Evolutionary conservation across 2,113 vertebrate species (phyloP).

Genomic region (Phainopepla nitens): DNA sequence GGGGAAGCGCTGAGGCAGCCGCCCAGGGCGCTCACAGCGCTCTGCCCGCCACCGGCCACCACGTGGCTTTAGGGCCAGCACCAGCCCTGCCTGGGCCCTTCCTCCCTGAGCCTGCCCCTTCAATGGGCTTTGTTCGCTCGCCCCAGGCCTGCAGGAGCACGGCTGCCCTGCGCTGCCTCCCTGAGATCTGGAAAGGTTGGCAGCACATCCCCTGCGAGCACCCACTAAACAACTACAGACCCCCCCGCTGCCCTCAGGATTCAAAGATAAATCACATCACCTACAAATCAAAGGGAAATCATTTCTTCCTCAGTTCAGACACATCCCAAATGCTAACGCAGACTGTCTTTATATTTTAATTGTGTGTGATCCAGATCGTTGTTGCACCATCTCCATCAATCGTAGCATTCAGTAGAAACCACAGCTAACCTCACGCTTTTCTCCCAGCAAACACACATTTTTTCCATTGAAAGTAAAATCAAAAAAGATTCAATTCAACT

Average conservation of each 20-base stretch:
- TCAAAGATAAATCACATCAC: not conserved
- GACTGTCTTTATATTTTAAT: not conserved
- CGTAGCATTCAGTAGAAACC: fast-evolving
- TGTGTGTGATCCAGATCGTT: not conserved
- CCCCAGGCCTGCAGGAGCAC: too few relatives aligned
- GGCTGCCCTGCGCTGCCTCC: fast-evolving
- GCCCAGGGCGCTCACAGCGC: too few relatives aligned
- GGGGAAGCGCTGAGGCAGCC: too few relatives aligned
- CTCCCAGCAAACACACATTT: not conserved
- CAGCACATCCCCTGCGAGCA: not conserved
- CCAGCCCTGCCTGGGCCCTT: fast-evolving
- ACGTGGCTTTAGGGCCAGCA: not conserved
- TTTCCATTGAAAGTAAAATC: not conserved
- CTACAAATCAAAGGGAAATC: not conserved
- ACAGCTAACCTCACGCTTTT: not conserved
- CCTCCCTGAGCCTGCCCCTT: not conserved
- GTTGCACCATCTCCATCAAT: not conserved
- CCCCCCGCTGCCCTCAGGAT: not conserved
- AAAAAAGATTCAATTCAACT: not conserved
- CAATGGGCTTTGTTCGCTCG: fast-evolving
- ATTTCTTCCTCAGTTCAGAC: not conserved
- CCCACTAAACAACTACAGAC: not conserved
- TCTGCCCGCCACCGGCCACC: not conserved
- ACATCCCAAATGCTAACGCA: fast-evolving
- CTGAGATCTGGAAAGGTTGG: not conserved